A percentile compares a stretch with the other conserved stretches of the same genome.
Evolutionary conservation across 2,797 vertebrate genomes (phyloP).

Genomic region (Sandelia bainsii): DNA sequence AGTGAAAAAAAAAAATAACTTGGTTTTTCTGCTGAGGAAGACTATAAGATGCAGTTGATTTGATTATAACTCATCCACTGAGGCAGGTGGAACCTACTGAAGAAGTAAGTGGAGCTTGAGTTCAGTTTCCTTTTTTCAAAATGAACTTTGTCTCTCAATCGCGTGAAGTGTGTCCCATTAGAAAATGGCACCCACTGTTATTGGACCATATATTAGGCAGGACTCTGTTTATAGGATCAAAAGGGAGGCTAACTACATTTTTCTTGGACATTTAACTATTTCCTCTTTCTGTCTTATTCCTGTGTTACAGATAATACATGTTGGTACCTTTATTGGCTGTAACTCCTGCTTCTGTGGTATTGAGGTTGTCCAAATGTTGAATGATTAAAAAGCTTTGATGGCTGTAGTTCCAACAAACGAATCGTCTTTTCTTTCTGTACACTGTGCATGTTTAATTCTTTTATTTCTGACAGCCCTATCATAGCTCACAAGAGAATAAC

Average conservation of each 20-base stretch:
- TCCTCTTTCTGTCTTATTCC: constrained; percentile 51
- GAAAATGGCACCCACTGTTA: constrained; percentile 36
- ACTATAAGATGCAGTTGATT: too few species aligned
- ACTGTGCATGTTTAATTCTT: not conserved
- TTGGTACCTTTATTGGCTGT: constrained; percentile 66
- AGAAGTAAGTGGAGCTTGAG: not conserved
- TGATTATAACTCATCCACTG: not conserved
- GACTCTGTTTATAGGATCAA: constrained; percentile 42
- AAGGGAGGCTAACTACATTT: constrained; percentile 34
- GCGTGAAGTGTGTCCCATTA: constrained; percentile 12
- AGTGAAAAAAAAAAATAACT: too few species aligned
- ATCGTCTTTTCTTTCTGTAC: not conserved
- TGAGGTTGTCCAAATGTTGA: constrained; percentile 66
- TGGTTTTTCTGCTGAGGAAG: too few species aligned
- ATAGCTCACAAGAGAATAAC: not conserved
- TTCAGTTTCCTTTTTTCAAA: too few species aligned
- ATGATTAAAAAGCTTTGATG: constrained; percentile 70
- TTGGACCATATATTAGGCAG: not conserved
- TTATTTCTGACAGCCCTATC: not conserved
- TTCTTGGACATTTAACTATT: constrained; percentile 56
- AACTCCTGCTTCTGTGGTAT: constrained; percentile 72
- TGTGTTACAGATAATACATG: constrained; percentile 51
- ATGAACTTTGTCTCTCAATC: not conserved
- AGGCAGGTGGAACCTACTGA: not conserved
- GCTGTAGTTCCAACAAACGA: constrained; percentile 49